A percentile compares a stretch with the other conserved stretches of the same genome.
Conservation (phyloP, 2,888 invertebrate species). For the Cataglyphis albicans region DNA sequence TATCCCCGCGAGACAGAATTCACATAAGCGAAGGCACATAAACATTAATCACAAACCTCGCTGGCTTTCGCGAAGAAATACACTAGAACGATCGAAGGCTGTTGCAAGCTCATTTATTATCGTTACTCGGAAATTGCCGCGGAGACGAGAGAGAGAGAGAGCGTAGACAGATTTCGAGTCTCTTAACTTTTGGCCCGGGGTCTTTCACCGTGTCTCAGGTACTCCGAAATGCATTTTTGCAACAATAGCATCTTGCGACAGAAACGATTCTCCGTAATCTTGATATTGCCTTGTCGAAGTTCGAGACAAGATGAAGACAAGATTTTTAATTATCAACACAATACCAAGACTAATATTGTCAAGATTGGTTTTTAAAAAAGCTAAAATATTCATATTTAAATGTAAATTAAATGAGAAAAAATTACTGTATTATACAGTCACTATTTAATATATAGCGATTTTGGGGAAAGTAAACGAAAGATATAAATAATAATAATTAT, state of each 20-base stretch:
- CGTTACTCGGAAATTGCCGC: constrained; percentile 47
- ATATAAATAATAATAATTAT: too few species aligned
- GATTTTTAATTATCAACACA: too few species aligned
- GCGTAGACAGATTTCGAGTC: constrained; percentile 25
- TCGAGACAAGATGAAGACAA: too few species aligned
- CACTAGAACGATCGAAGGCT: constrained; percentile 13
- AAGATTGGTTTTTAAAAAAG: too few species aligned
- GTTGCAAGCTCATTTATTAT: constrained; percentile 47
- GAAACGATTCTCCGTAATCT: constrained; percentile 1
- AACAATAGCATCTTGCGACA: constrained; percentile 52
- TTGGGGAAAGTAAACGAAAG: too few species aligned
- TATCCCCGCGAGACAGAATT: constrained; percentile 1
- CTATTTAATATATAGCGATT: too few species aligned
- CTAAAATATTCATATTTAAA: too few species aligned
- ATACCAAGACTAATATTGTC: too few species aligned
- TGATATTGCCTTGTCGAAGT: too few species aligned
- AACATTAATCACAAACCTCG: constrained; percentile 38
- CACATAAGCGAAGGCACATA: constrained; percentile 30
- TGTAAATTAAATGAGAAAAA: too few species aligned
- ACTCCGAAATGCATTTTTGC: constrained; percentile 38
- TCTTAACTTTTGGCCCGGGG: constrained; percentile 30
- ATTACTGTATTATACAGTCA: too few species aligned
- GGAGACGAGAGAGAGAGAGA: background rate
- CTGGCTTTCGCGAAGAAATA: constrained; percentile 38
- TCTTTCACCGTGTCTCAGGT: background rate